Percentiles rank a stretch among this genome's conserved stretches.
Evolutionary conservation across 1,140 invertebrate genomes (phyloP).

Genomic region (Gryon sp.): DNA sequence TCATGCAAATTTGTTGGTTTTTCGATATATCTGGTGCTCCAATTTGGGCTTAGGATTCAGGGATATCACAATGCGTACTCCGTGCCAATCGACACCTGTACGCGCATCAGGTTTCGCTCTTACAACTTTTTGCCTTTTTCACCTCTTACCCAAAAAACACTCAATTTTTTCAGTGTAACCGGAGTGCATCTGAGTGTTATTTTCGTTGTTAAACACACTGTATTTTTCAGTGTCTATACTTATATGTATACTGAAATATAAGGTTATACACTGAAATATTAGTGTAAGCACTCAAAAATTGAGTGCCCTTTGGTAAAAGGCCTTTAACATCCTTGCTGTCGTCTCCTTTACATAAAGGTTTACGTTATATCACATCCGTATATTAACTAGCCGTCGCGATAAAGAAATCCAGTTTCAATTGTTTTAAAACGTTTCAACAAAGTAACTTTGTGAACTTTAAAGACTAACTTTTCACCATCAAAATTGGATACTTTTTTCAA

Average conservation of each 20-base stretch:
- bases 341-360: slow-evolving; percentile 31
- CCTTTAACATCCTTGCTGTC: slow-evolving; percentile 1
- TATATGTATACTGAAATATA: no score
- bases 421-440: slow-evolving; percentile 37
- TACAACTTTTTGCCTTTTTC: slow-evolving; percentile 1
- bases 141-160: neutral
- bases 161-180: no score
- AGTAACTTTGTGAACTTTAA: slow-evolving; percentile 24
- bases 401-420: slow-evolving; percentile 24
- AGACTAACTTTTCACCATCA: slow-evolving; percentile 32
- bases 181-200: no score
- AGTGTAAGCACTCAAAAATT: no score
- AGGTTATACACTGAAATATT: no score
- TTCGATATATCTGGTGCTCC: slow-evolving; percentile 3
- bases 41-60: slow-evolving; percentile 38
- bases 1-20: no score
- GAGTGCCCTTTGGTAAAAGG: no score
- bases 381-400: slow-evolving; percentile 41
- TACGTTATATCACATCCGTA: slow-evolving; percentile 74
- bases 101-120: slow-evolving; percentile 64
- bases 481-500: no score
- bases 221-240: no score
- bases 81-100: slow-evolving; percentile 51
- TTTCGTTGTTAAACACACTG: no score
- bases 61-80: slow-evolving; percentile 72